phyloP scores from a whole-genome alignment of 1,140 invertebrate genomes.

The Diuraphis noxia region DNA sequence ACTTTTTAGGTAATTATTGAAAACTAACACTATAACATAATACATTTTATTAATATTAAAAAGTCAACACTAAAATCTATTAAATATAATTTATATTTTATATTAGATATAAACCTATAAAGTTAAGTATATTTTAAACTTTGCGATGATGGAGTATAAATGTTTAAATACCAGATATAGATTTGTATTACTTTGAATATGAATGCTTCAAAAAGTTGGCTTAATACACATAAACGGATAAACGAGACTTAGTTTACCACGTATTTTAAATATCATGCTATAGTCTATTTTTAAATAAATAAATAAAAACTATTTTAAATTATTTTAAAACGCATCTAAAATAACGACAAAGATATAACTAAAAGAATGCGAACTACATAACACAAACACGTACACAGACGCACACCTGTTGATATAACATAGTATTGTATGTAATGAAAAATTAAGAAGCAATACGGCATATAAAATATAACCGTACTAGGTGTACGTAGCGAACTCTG shows the following conservation, averaged over 20 bases:
- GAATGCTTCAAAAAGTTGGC: background rate
- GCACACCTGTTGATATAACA: background rate
- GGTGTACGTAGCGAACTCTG: background rate
- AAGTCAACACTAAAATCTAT: background rate
- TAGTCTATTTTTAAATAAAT: background rate
- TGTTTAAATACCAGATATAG: constrained; percentile 2
- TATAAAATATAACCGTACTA: background rate
- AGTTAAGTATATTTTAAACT: background rate
- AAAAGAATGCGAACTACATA: background rate
- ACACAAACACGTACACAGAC: background rate
- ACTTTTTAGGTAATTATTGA: background rate
- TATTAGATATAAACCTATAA: background rate
- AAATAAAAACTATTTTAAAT: background rate
- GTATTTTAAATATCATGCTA: background rate
- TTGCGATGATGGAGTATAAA: background rate
- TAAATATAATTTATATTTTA: too few species aligned
- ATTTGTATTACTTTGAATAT: background rate
- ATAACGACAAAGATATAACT: background rate
- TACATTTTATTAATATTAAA: background rate
- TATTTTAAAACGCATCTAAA: background rate
- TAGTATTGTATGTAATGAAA: constrained; percentile 28
- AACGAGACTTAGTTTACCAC: background rate
- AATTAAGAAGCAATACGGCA: background rate
- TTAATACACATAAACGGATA: background rate
- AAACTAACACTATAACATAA: background rate